Conservation (phyloP, 2,888 invertebrate genomes). For the Perizoma affinitatum region DNA sequence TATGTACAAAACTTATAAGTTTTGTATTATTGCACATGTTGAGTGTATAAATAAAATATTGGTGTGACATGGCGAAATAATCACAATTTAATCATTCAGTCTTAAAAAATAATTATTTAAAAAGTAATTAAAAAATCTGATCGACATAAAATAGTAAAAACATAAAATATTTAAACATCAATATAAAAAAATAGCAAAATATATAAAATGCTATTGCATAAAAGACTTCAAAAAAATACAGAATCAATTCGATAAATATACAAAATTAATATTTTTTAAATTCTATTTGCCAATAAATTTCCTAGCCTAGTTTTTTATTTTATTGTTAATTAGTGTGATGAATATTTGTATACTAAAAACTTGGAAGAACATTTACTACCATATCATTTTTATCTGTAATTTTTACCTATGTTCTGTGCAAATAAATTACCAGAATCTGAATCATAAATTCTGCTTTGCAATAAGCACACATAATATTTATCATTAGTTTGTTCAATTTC, state of each 20-base stretch:
- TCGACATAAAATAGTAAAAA: conserved; percentile 1
- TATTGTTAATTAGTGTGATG: too few species aligned
- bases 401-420: too few species aligned
- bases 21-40: background rate
- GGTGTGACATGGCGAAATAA: conserved; percentile 20
- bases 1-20: conserved; percentile 8
- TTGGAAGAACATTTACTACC: background rate
- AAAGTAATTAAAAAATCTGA: conserved; percentile 6
- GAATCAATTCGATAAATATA: conserved; percentile 3
- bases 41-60: conserved; percentile 6
- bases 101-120: too few species aligned
- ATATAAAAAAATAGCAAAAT: conserved; percentile 4
- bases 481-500: too few species aligned
- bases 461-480: too few species aligned
- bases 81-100: conserved; percentile 28
- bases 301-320: background rate
- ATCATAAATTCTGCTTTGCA: too few species aligned
- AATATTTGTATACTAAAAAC: too few species aligned
- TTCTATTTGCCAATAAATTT: conserved; percentile 3
- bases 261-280: background rate
- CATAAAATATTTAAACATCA: background rate
- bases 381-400: too few species aligned
- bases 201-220: conserved; percentile 8
- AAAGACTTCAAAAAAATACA: conserved; percentile 1
- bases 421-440: too few species aligned